Evolutionary conservation across 1,140 invertebrate genomes (phyloP).

Genomic region (Anadara kagoshimensis): DNA sequence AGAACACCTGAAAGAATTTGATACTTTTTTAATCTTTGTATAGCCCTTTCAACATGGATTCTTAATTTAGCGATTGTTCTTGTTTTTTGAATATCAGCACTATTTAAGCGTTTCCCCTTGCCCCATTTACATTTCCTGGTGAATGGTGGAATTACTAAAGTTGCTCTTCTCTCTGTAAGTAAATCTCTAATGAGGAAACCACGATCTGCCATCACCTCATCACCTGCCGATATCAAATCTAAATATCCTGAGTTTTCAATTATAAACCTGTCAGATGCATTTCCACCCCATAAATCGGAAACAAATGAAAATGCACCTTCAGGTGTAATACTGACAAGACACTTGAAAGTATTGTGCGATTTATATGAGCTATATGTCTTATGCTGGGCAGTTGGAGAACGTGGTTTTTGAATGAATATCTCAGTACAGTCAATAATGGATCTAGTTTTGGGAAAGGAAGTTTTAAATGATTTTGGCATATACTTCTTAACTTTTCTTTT

Average conservation of each 20-base stretch:
- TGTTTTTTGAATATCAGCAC: slow-evolving; percentile 46
- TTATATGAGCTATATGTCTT: slow-evolving; percentile 26
- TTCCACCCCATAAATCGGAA: slow-evolving; percentile 45
- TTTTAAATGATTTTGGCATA: slow-evolving; percentile 17
- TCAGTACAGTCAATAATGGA: slow-evolving; percentile 31
- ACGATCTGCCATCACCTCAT: slow-evolving; percentile 37
- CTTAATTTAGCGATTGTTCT: slow-evolving; percentile 53
- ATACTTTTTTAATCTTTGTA: slow-evolving; percentile 42
- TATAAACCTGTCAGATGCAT: slow-evolving; percentile 35
- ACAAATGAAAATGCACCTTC: slow-evolving; percentile 35
- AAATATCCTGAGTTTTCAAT: too few relatives aligned
- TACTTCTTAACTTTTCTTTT: slow-evolving; percentile 8
- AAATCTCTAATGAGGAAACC: slow-evolving; percentile 38
- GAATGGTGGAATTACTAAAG: slow-evolving; percentile 26
- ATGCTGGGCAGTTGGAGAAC: not conserved
- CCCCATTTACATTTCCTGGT: slow-evolving; percentile 20
- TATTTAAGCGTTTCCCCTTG: slow-evolving; percentile 35
- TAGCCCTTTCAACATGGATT: slow-evolving; percentile 66
- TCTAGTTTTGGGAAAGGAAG: slow-evolving; percentile 9
- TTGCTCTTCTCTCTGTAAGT: slow-evolving; percentile 2
- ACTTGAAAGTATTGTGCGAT: slow-evolving; percentile 37
- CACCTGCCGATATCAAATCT: too few relatives aligned
- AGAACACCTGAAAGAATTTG: slow-evolving; percentile 14
- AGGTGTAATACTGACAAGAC: slow-evolving; percentile 46
- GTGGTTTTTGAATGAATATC: slow-evolving; percentile 9